These are phyloP conservation scores for Falco punctatus DNA, from an alignment of 2,113 vertebrate genomes.

Conservation along the genomic window DNA sequence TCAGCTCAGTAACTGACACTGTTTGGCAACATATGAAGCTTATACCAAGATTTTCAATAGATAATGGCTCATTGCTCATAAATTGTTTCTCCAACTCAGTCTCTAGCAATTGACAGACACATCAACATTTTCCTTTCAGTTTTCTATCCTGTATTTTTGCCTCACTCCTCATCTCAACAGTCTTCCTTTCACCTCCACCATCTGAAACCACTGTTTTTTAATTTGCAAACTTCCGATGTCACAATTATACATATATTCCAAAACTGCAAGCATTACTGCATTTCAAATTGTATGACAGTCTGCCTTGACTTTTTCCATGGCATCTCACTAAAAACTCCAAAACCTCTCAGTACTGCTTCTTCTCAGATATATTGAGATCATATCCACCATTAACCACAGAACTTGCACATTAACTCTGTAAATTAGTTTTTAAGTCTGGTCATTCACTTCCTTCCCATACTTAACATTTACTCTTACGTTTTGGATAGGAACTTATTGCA, in stretches of 20 bases:
- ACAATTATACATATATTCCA: neutral
- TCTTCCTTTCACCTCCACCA: neutral
- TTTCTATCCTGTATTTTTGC: neutral
- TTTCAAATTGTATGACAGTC: neutral
- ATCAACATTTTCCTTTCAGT: neutral
- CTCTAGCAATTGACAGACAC: neutral
- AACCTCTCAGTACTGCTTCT: neutral
- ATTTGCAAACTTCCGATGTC: neutral
- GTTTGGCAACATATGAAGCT: neutral
- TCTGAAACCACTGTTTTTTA: neutral
- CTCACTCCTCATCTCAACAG: neutral
- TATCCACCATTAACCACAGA: neutral
- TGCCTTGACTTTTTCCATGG: neutral
- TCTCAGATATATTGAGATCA: neutral
- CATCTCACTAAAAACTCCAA: neutral
- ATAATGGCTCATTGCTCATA: neutral
- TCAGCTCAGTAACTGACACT: neutral
- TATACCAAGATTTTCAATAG: neutral
- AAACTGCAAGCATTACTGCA: neutral
- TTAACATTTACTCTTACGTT: slow-evolving; percentile 77
- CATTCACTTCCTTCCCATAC: neutral
- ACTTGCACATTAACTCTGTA: neutral
- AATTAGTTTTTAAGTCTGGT: neutral
- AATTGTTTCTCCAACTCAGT: neutral
- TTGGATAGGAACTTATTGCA: slow-evolving; percentile 94